A percentile compares a stretch with the other conserved stretches of the same genome.
phyloP scores from a whole-genome alignment of 2,888 invertebrate genomes.

The Galerucella nymphaeae region DNA sequence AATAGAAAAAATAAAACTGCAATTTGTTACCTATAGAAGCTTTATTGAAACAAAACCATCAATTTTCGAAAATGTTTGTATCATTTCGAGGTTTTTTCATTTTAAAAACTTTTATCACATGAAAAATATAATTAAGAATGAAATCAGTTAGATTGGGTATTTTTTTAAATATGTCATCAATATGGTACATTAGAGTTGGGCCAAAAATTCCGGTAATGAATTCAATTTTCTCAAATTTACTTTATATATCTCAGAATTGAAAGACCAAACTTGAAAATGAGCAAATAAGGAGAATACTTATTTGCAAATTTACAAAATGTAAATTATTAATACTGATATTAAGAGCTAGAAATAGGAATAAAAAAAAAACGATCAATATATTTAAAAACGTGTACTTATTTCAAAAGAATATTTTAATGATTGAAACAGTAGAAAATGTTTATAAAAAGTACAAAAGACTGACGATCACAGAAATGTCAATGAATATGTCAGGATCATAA shows the following conservation, averaged over 20 bases:
- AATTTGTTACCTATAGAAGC: slow-evolving; percentile 34
- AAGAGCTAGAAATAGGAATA: not conserved
- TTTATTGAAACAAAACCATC: slow-evolving; percentile 39
- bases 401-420: slow-evolving; percentile 10
- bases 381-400: slow-evolving; percentile 10
- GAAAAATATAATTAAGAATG: not conserved
- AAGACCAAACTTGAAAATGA: not conserved
- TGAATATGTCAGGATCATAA: slow-evolving; percentile 30
- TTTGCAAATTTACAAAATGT: not conserved
- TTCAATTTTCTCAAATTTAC: no score
- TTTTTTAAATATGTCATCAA: not conserved
- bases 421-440: slow-evolving; percentile 39
- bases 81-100: slow-evolving; percentile 9
- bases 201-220: not conserved
- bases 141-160: not conserved
- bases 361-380: not conserved
- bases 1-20: slow-evolving; percentile 16
- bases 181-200: not conserved
- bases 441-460: slow-evolving; percentile 45
- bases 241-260: no score
- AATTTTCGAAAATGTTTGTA: slow-evolving; percentile 21
- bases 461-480: slow-evolving; percentile 30
- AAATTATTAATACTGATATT: not conserved
- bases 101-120: slow-evolving; percentile 3
- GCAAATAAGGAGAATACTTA: not conserved